Conservation (phyloP, 2,888 invertebrate genomes). For the Herminia tarsipennalis region DNA sequence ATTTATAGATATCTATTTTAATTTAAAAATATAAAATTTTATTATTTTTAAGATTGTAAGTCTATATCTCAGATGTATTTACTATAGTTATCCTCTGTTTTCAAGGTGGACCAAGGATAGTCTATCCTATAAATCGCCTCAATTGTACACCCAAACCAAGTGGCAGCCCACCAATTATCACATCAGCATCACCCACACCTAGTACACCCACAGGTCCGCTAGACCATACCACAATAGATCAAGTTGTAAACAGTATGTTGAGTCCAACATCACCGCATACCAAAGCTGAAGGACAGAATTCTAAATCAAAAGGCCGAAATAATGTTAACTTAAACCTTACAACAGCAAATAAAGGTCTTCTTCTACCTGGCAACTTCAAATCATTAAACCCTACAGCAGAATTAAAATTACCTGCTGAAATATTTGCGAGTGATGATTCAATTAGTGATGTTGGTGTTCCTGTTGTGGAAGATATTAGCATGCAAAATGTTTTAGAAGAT, state of each 20-base stretch:
- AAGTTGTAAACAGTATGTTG: constrained; percentile 47
- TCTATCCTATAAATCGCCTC: constrained; percentile 50
- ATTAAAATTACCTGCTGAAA: constrained; percentile 78
- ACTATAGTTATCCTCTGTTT: constrained; percentile 13
- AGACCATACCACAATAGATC: constrained; percentile 47
- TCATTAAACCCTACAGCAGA: constrained; percentile 71
- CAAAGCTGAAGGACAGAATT: constrained; percentile 17
- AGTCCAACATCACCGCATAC: constrained; percentile 51
- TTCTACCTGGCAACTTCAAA: constrained; percentile 63
- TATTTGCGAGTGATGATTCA: constrained; percentile 82
- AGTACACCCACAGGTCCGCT: constrained; percentile 49
- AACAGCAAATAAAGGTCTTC: constrained; percentile 47
- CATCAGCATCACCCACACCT: constrained; percentile 59
- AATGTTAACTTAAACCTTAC: constrained; percentile 18
- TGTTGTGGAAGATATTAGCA: constrained; percentile 57
- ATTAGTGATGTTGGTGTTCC: constrained; percentile 69
- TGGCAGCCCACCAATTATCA: constrained; percentile 55
- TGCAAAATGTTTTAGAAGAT: constrained; percentile 60
- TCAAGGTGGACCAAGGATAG: constrained; percentile 58
- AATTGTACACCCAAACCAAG: constrained; percentile 48
- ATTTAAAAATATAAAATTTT: no score
- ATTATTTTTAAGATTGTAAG: neutral
- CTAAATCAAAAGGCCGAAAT: constrained; percentile 20
- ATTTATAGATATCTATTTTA: constrained; percentile 16
- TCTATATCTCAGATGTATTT: neutral